Base-by-base conservation (phyloP, 2,888 invertebrate genomes). In the Cosmia trapezina region DNA sequence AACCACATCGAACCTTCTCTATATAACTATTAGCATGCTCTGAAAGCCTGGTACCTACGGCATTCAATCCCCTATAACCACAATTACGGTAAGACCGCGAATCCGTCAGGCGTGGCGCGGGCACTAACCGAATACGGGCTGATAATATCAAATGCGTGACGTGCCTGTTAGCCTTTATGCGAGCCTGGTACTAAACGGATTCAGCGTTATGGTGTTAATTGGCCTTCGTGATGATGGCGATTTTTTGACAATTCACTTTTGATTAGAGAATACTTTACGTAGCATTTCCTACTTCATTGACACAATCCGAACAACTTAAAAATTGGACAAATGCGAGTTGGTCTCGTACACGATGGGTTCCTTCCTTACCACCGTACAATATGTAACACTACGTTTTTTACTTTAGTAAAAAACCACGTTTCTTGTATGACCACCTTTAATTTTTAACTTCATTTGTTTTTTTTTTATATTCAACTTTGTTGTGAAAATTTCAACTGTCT, bases 51-150 rank as follows among this genome's bases (percentile, higher is more conserved):
- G 72, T 80, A 76, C 60, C 74, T 60, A 54, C 67, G 45, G 71
- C 65, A 76, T 78, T 28, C 67, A 75, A 85, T 62, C 83, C 81
- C 81, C 69, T 61, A 71, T 70, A 70, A 84, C 86, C 83, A 85
- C 86, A 84, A 84, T 85, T 85, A 84, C 81, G 81, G 83, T 80
- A 66, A 83, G 70, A 83, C 83, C 84, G 77, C 83, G 83, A 84
- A 73, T 70, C 70, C 68, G 75, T 86, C 78, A 84, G 57, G 86
- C 86, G 76, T 76, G 75, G 61, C 80, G 59, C 59, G 70, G 63
- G 73, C 84, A 84, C 81, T 66, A 75, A 76, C 81, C 76, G 81
- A 69, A 80, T 76, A 73, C 67, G 80, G 83, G 76, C 68, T 78
- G 84, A 81, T 83, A 84, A 86, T 78, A 68, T 75, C 76, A 76